Percentiles rank a stretch among this genome's conserved stretches.
Evolutionary conservation across 2,888 invertebrate species (phyloP).

Genomic region (Leuctra nigra): DNA sequence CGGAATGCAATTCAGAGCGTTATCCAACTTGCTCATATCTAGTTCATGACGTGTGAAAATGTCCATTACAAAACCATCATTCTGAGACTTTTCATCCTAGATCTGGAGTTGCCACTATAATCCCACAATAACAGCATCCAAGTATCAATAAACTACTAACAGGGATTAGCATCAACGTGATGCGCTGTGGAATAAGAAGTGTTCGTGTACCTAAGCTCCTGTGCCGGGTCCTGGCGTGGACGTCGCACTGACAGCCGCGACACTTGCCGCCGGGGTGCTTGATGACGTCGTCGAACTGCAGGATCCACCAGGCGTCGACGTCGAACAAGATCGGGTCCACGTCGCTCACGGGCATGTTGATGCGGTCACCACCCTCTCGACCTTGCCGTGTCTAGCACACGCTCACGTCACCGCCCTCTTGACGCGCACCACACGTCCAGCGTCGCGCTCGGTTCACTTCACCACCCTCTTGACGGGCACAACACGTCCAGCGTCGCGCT

Average conservation of each 20-base stretch:
- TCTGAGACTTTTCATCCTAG: too few species aligned
- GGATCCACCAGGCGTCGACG: conserved; percentile 45
- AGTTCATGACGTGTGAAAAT: too few species aligned
- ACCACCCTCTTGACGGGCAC: neutral
- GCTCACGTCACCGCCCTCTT: conserved; percentile 9
- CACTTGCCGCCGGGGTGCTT: conserved; percentile 43
- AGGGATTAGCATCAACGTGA: too few species aligned
- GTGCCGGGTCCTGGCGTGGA: conserved; percentile 34
- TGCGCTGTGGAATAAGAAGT: too few species aligned
- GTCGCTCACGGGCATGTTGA: conserved; percentile 21
- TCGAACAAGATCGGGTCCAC: conserved; percentile 41
- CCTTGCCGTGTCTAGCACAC: too few species aligned
- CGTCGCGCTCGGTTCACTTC: neutral
- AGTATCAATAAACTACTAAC: too few species aligned
- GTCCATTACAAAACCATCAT: too few species aligned
- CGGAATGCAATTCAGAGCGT: too few species aligned
- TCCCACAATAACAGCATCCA: too few species aligned
- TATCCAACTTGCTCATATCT: too few species aligned
- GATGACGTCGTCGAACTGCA: conserved; percentile 47
- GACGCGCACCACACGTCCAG: conserved; percentile 1
- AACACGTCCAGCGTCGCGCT: neutral
- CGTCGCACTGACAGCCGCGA: conserved; percentile 42
- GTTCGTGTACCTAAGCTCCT: too few species aligned
- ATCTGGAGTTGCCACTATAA: too few species aligned
- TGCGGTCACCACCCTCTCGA: neutral